These are phyloP conservation scores for Neria commutata DNA, from an alignment of 2,888 invertebrate genomes.

Conservation along the genomic window DNA sequence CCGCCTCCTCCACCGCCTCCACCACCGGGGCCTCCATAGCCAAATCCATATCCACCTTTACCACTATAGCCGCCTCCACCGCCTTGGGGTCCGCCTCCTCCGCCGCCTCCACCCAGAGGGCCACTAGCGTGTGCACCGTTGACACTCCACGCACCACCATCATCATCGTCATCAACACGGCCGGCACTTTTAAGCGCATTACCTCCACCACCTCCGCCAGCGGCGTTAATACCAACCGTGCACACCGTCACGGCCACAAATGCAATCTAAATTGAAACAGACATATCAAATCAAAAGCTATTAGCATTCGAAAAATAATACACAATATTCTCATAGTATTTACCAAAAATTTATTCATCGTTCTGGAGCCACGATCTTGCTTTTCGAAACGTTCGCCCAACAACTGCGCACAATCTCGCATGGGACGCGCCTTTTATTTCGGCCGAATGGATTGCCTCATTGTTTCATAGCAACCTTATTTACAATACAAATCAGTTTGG, in stretches of 20 bases:
- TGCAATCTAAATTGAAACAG: constrained; percentile 8
- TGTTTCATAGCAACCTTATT: no score
- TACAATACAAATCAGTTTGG: no score
- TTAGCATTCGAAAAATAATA: no score
- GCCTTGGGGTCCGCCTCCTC: constrained; percentile 37
- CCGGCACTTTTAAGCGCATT: no score
- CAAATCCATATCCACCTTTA: constrained; percentile 29
- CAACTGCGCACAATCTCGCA: no score
- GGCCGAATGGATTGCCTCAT: no score
- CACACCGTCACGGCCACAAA: constrained; percentile 11
- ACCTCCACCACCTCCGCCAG: no score
- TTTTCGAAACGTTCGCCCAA: no score
- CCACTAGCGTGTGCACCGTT: constrained; percentile 30
- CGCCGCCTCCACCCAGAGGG: constrained; percentile 38
- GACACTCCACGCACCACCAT: constrained; percentile 8
- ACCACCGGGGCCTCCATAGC: constrained; percentile 3
- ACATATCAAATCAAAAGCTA: not conserved
- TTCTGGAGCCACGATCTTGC: no score
- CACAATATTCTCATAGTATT: not conserved
- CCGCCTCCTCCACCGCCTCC: constrained; percentile 8
- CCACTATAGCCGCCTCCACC: constrained; percentile 13
- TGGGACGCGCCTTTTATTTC: no score
- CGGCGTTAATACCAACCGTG: no score
- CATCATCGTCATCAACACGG: no score
- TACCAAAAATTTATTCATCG: constrained; percentile 24